phyloP scores from a whole-genome alignment of 1,140 invertebrate species.

The Frieseomelitta varia region DNA sequence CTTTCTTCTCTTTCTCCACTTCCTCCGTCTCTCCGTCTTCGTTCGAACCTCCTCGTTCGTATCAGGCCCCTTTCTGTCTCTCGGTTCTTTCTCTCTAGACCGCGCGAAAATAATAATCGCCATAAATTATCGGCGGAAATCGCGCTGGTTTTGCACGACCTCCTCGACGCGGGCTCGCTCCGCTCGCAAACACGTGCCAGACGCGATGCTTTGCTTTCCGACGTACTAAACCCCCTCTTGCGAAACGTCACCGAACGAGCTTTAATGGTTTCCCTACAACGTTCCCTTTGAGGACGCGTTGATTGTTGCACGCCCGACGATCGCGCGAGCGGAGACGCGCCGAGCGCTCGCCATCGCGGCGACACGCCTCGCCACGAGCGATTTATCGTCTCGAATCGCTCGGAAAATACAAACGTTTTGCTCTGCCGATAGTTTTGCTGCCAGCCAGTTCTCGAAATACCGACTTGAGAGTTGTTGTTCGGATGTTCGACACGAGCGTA shows the following conservation, averaged over 20 bases:
- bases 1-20: no score
- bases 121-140: conserved; percentile 76
- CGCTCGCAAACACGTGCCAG: conserved; percentile 1
- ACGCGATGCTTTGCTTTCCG: conserved; percentile 19
- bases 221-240: conserved; percentile 28
- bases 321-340: conserved; percentile 15
- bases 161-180: conserved; percentile 14
- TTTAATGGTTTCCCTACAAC: conserved; percentile 61
- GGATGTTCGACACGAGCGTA: neutral
- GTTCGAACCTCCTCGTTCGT: no score
- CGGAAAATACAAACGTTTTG: conserved; percentile 37
- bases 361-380: conserved; percentile 7
- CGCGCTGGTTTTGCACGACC: conserved; percentile 64
- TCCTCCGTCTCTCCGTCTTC: no score
- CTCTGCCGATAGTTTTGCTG: neutral
- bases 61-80: neutral
- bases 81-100: conserved; percentile 23
- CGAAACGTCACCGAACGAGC: conserved; percentile 25
- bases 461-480: neutral
- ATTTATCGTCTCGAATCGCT: conserved; percentile 26
- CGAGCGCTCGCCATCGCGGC: neutral
- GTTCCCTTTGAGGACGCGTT: conserved; percentile 57
- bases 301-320: conserved; percentile 41
- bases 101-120: conserved; percentile 77
- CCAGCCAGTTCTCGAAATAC: neutral